Evolutionary conservation across 2,113 vertebrate genomes (phyloP).

Genomic region (Callorhinus ursinus): DNA sequence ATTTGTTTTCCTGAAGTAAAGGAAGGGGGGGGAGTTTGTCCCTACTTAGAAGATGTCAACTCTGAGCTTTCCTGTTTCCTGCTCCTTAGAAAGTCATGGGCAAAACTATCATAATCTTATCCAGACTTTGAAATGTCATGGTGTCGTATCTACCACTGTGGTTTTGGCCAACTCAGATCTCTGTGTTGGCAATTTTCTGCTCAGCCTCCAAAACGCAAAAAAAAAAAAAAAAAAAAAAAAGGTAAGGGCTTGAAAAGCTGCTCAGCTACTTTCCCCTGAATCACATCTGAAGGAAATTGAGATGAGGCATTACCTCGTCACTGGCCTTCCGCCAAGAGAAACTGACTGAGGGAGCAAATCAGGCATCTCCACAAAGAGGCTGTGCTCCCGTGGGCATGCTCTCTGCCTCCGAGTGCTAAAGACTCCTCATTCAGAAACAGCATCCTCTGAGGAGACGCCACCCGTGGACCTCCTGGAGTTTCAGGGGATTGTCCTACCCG

Average conservation of each 20-base stretch:
- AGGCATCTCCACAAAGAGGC: background rate
- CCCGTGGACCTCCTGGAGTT: background rate
- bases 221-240: background rate
- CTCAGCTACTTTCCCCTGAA: background rate
- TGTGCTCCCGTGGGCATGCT: background rate
- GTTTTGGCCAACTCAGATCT: constrained; percentile 42
- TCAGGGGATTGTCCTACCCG: background rate
- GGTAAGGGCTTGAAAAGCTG: constrained; percentile 50
- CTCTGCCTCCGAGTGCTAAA: background rate
- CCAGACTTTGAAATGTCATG: constrained; percentile 32
- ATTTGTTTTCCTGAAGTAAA: background rate
- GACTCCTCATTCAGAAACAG: background rate
- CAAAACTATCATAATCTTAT: background rate
- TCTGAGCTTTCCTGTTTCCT: background rate
- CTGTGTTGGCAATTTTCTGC: constrained; percentile 26
- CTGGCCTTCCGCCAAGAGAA: constrained; percentile 51
- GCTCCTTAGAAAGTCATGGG: background rate
- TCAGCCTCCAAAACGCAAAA: constrained; percentile 20
- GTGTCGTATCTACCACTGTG: background rate
- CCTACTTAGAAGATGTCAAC: background rate
- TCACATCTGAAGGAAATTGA: constrained; percentile 59
- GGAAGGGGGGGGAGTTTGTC: no score
- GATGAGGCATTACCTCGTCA: constrained; percentile 52
- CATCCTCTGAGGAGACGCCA: background rate
- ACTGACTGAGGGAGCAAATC: constrained; percentile 23